A percentile compares a stretch with the other conserved stretches of the same genome.
Conservation (phyloP, 1,140 invertebrate species). For the Gryon sp. region DNA sequence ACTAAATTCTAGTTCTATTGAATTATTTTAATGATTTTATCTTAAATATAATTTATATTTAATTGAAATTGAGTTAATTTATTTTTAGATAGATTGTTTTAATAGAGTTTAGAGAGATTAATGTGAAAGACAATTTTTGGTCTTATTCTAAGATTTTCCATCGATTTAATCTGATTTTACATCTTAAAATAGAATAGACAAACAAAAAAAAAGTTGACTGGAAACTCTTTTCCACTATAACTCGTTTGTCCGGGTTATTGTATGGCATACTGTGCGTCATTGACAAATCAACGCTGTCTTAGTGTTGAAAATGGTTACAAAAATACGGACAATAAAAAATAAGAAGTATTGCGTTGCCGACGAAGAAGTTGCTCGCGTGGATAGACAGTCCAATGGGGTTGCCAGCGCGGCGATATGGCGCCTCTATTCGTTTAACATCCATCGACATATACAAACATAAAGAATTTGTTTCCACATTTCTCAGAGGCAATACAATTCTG, state of each 20-base stretch:
- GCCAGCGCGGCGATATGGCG: slow-evolving; percentile 57
- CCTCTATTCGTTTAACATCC: slow-evolving; percentile 60
- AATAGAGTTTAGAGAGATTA: no score
- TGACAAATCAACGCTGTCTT: slow-evolving; percentile 45
- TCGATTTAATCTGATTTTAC: no score
- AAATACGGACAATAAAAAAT: slow-evolving; percentile 44
- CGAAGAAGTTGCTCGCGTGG: slow-evolving; percentile 53
- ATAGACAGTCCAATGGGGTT: slow-evolving; percentile 58
- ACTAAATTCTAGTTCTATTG: no score
- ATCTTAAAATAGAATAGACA: no score
- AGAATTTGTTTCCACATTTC: no score
- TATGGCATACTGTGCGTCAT: slow-evolving; percentile 7
- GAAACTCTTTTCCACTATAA: slow-evolving; percentile 2
- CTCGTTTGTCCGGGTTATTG: slow-evolving; percentile 31
- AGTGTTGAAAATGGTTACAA: slow-evolving; percentile 32
- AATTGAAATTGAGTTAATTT: no score
- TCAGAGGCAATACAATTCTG: neutral
- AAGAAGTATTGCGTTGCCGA: slow-evolving; percentile 34
- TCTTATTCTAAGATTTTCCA: no score
- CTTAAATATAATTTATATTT: no score
- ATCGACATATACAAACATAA: slow-evolving; percentile 58
- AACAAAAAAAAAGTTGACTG: neutral
- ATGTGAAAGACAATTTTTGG: no score
- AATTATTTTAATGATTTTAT: no score
- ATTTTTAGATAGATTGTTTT: no score